These are phyloP conservation scores for Steatocranus sp. DNA, from an alignment of 2,797 vertebrate species.

Conservation along the genomic window DNA sequence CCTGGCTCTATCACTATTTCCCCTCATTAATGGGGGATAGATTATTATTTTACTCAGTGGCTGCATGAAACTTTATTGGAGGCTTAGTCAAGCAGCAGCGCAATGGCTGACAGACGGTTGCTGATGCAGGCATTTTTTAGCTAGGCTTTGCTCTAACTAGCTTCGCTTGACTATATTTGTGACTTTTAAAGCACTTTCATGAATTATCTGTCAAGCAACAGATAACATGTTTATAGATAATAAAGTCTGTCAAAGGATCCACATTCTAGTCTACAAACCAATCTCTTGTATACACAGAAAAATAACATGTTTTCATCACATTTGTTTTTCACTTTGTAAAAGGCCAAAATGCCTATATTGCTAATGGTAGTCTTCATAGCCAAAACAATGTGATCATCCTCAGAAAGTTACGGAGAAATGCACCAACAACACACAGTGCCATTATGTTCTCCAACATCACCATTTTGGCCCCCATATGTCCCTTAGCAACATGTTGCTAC, in stretches of 20 bases:
- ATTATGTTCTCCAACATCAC: neutral
- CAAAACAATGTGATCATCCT: neutral
- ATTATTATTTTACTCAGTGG: neutral
- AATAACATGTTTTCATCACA: neutral
- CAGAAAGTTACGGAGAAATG: neutral
- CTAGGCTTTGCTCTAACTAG: neutral
- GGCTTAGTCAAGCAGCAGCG: neutral
- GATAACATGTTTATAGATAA: neutral
- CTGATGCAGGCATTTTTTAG: neutral
- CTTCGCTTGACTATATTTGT: rapidly evolving
- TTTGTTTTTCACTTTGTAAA: neutral
- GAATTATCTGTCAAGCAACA: neutral
- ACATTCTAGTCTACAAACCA: neutral
- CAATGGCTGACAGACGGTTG: neutral
- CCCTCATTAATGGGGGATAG: neutral
- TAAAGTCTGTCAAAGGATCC: neutral
- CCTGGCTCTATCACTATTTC: neutral
- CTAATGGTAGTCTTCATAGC: neutral
- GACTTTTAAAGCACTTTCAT: neutral
- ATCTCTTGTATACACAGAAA: neutral
- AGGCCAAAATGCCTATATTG: neutral
- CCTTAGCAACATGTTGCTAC: neutral
- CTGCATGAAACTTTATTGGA: neutral
- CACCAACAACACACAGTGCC: neutral
- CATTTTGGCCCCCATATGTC: neutral